Conservation (phyloP, 2,888 invertebrate species). For the Meghimatium bilineatum region DNA sequence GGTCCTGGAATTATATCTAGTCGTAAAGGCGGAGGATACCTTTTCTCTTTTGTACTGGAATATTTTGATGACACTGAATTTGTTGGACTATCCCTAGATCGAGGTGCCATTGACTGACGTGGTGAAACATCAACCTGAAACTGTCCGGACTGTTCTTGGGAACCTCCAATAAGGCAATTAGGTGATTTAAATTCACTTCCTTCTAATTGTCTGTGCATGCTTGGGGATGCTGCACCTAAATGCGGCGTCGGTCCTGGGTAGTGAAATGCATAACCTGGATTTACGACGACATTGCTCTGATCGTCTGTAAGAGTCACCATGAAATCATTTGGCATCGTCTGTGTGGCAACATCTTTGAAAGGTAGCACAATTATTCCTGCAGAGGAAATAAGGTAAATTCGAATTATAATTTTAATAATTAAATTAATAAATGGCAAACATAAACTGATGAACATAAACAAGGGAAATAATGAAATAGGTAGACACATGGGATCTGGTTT, state of each 20-base stretch:
- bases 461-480: too few relatives aligned
- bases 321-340: not conserved
- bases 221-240: not conserved
- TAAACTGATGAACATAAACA: too few relatives aligned
- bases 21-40: not conserved
- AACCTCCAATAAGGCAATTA: not conserved
- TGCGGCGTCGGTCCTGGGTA: not conserved
- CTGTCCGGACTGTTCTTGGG: not conserved
- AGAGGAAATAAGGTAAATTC: too few relatives aligned
- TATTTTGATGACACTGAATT: not conserved
- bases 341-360: not conserved
- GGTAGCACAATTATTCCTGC: too few relatives aligned
- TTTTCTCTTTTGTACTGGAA: constrained; percentile 16
- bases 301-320: not conserved
- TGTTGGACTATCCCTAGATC: not conserved
- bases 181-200: not conserved
- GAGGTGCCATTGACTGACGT: not conserved
- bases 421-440: too few relatives aligned
- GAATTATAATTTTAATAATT: too few relatives aligned
- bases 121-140: not conserved
- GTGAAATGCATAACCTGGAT: not conserved
- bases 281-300: not conserved
- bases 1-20: constrained; percentile 23
- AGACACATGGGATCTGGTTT: too few relatives aligned
- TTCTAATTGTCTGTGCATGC: not conserved